Base-by-base conservation (phyloP, 2,888 invertebrate genomes). In the Pilophorus perplexus region DNA sequence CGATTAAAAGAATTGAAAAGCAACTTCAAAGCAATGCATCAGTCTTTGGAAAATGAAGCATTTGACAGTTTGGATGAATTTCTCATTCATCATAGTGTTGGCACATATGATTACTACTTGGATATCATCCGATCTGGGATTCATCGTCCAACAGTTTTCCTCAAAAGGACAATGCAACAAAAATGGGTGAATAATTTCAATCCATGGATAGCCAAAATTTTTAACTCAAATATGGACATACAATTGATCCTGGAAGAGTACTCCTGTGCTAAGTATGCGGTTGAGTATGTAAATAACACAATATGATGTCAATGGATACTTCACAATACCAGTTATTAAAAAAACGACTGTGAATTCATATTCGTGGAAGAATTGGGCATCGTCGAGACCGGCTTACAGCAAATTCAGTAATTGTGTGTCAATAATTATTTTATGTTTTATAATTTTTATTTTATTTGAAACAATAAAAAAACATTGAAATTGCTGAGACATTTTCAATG, bases 191-290 rank as follows among this genome's bases (percentile, higher is more conserved):
- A 71, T 66, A 14, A 69, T 10, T 73, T 74, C 62, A 72, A 72
- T 66, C 72, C 73, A 16, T 73, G 68, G 44, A 68, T 73, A 20
- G 54, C 71, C 0, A 66, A 71, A 42, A n/a, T 65, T 5, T 28
- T 73, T n/a, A n/a, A n/a, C n/a, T n/a, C n/a, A n/a, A n/a, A n/a
- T n/a, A n/a, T n/a, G n/a, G n/a, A n/a, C n/a, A 12, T 22, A 65
- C 52, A 52, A 23, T 72, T 76, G 27, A 77, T 78, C 1, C 64
- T 50, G 18, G 78, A 78, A 6, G 76, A 77, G 69, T 77, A 77
- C 72, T 71, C 62, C 1, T 69, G 69, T 44, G 68, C 69, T 10
- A 18, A 50, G n/a, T 52, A 52, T 14, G 52, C 27, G 10, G 52
- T 52, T 1, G n/a, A n/a, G n/a, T n/a, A n/a, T n/a, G n/a, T n/a